Conservation (phyloP, 1,140 invertebrate species). For the Neotoxoptera formosana region DNA sequence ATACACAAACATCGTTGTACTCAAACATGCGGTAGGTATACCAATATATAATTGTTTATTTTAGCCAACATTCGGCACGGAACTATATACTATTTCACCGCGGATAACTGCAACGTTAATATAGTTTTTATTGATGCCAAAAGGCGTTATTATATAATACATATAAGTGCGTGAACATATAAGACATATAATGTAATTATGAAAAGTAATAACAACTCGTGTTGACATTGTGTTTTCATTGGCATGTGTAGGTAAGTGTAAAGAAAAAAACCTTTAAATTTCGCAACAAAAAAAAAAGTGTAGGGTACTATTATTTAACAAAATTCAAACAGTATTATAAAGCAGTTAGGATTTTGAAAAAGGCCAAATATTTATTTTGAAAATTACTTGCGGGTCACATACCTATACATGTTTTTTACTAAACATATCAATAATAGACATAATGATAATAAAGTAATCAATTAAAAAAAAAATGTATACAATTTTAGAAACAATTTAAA, state of each 20-base stretch:
- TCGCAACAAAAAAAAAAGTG: not conserved
- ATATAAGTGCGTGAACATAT: not conserved
- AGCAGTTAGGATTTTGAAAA: no score
- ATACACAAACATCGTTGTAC: not conserved
- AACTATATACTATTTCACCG: not conserved
- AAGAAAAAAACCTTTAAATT: not conserved
- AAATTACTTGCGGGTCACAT: no score
- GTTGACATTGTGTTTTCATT: not conserved
- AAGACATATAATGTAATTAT: not conserved
- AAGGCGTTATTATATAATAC: not conserved
- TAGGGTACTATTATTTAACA: not conserved
- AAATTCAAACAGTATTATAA: not conserved
- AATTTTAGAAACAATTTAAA: no score
- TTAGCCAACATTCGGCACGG: not conserved
- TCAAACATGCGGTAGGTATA: conserved; percentile 6
- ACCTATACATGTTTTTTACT: no score
- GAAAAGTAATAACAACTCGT: not conserved
- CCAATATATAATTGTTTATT: not conserved
- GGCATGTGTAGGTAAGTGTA: not conserved
- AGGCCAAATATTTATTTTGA: no score
- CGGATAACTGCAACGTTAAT: not conserved
- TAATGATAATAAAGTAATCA: no score
- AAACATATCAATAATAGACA: no score
- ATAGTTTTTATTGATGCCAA: not conserved
- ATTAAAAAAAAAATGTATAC: no score